Base-by-base conservation (phyloP, 2,888 invertebrate genomes). In the Eupeodes latifasciatus region DNA sequence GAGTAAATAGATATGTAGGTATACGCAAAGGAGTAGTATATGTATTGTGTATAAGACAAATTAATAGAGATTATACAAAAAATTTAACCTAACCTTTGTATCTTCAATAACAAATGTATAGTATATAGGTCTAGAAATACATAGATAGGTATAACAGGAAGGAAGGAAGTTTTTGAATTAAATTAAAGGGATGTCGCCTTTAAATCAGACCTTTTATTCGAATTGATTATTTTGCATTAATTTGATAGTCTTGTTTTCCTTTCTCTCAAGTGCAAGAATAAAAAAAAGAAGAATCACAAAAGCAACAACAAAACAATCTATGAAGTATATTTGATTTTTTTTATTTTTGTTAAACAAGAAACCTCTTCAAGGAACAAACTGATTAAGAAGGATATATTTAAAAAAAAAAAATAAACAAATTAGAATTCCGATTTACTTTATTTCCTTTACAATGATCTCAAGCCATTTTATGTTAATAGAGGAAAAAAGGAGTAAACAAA, bases 1-100 rank as follows among this genome's bases (percentile, higher is more conserved):
- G 47, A 66, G 51, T 10, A 44, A 76, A 71, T 76, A 55, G 59
- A 59, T 51, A 59, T 1, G 14, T 34, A 59, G 5, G 14, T 34
- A 61, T 1, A 2, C 2, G 40, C 1, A 5, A 2, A 5, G 40
- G 9, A 40, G 6, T 9, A 40, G 40, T 40, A 9, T 62, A 64
- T n/a, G n/a, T n/a, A n/a, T n/a, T n/a, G n/a, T n/a, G n/a, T 47
- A 14, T 34, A 55, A 44, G 6, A 51, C 34, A 19, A 81, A 85
- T 77, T 85, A 77, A 81, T 85, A 55, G 53, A 72, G 72, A 85
- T 81, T 67, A 81, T 61, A 59, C 27, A 57, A 57, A 71, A 71
- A 55, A 27, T 55, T 27, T 16, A 19, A 71, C 55, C 40, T 9
- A 71, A 57, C 55, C 44, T 57, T 57, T 71, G 27, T 57, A 4